Percentiles rank a stretch among this genome's conserved stretches.
Conservation (phyloP, 2,113 vertebrate genomes). For the Scomber colias region DNA sequence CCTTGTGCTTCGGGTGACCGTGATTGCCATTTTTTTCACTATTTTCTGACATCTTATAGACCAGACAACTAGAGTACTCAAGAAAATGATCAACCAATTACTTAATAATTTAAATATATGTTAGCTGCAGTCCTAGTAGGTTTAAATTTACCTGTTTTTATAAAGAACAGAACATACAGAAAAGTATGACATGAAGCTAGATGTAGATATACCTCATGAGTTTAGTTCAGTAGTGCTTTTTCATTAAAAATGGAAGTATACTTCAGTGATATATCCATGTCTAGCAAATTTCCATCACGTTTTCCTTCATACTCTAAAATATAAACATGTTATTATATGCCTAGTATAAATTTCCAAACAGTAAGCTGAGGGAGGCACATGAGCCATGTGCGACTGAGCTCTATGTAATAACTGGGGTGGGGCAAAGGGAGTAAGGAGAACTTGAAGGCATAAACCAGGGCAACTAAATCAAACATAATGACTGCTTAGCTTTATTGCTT, state of each 20-base stretch:
- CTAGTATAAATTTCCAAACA: conserved; percentile 36
- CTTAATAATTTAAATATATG: no score
- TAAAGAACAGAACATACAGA: background rate
- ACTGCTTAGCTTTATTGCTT: background rate
- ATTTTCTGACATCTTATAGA: no score
- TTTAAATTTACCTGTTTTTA: background rate
- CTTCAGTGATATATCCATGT: background rate
- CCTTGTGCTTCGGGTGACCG: no score
- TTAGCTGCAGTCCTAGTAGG: no score
- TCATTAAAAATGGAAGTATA: background rate
- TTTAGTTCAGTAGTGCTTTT: background rate
- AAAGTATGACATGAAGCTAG: no score
- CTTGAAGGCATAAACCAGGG: conserved; percentile 21
- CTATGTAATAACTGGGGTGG: conserved; percentile 58
- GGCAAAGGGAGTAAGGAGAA: conserved; percentile 45
- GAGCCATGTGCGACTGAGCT: conserved; percentile 36
- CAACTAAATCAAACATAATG: background rate
- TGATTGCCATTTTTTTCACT: no score
- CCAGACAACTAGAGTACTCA: no score
- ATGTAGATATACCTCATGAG: background rate
- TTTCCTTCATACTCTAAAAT: conserved; percentile 25
- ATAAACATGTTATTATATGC: background rate
- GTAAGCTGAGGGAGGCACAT: conserved; percentile 6
- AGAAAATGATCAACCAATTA: no score
- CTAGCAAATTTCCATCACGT: conserved; percentile 2